These are phyloP conservation scores for Lordiphosa andalusiaca DNA, from an alignment of 2,888 invertebrate species.

Conservation along the genomic window DNA sequence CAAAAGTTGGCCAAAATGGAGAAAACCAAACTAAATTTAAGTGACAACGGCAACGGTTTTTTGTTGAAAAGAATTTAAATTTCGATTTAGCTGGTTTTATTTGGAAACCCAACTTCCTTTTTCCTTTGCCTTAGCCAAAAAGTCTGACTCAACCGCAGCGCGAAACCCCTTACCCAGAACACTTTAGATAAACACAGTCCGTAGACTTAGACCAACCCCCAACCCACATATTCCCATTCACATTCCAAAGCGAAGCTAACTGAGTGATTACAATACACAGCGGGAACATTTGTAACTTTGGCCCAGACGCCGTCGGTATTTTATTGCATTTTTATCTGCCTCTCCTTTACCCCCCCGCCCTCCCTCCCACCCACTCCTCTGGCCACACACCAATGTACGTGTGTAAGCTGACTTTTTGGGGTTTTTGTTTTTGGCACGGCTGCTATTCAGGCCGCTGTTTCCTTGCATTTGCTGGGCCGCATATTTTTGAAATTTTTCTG, in stretches of 20 bases:
- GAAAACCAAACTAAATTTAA: too few species aligned
- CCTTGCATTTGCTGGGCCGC: too few species aligned
- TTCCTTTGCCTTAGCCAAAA: too few species aligned
- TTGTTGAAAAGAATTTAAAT: too few species aligned
- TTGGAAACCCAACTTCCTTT: too few species aligned
- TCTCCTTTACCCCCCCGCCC: background rate
- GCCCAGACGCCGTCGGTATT: slow-evolving; percentile 34
- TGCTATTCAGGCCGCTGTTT: slow-evolving; percentile 4
- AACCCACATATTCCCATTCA: slow-evolving; percentile 3
- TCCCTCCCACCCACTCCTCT: too few species aligned
- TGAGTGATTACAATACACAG: slow-evolving; percentile 59
- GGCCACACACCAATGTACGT: background rate
- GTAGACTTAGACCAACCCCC: too few species aligned
- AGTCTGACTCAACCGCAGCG: background rate
- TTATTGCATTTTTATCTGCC: slow-evolving; percentile 53
- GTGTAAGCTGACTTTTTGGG: background rate
- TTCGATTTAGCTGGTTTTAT: too few species aligned
- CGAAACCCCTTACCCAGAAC: slow-evolving; percentile 28
- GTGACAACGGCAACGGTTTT: too few species aligned
- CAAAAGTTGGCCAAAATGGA: too few species aligned
- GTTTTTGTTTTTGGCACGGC: slow-evolving; percentile 13
- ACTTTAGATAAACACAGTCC: slow-evolving; percentile 35
- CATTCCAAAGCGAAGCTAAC: slow-evolving; percentile 30
- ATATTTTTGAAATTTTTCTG: too few species aligned
- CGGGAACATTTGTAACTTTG: slow-evolving; percentile 44